Conservation (phyloP, 2,888 invertebrate species). For the Creontiades dilutus region DNA sequence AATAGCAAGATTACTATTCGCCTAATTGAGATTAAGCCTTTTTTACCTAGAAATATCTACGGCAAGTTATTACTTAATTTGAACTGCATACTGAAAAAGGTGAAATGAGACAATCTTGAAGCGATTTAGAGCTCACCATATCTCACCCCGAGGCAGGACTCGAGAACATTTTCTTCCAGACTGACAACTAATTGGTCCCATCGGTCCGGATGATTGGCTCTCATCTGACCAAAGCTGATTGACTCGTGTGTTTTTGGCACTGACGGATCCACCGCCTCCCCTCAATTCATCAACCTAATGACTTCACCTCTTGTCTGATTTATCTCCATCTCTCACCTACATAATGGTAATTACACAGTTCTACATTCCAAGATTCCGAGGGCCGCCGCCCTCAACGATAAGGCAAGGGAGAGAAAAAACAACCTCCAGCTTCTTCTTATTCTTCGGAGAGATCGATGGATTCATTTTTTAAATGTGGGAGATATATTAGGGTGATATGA, state of each 20-base stretch:
- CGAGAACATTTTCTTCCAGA: constrained; percentile 1
- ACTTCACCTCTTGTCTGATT: constrained; percentile 60
- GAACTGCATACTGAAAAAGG: too few species aligned
- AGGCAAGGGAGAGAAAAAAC: not conserved
- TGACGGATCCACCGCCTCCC: constrained; percentile 46
- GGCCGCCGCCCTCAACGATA: not conserved
- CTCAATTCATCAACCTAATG: constrained; percentile 65
- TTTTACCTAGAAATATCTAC: too few species aligned
- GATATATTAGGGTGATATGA: constrained; percentile 58
- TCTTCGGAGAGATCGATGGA: constrained; percentile 43
- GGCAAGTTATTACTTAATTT: too few species aligned
- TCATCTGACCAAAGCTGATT: constrained; percentile 49
- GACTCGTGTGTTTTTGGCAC: constrained; percentile 70
- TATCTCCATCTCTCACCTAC: constrained; percentile 65
- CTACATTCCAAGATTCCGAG: constrained; percentile 45
- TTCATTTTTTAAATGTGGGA: constrained; percentile 38
- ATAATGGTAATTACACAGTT: constrained; percentile 66
- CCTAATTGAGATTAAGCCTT: too few species aligned
- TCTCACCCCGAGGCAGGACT: constrained; percentile 13
- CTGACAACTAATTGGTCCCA: constrained; percentile 62
- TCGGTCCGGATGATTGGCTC: constrained; percentile 58
- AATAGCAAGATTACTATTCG: too few species aligned
- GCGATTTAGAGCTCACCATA: not conserved
- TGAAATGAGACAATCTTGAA: not conserved
- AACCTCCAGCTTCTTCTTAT: not conserved